Percentiles rank a stretch among this genome's conserved stretches.
Evolutionary conservation across 2,113 vertebrate species (phyloP).

Genomic region (Equus quagga): DNA sequence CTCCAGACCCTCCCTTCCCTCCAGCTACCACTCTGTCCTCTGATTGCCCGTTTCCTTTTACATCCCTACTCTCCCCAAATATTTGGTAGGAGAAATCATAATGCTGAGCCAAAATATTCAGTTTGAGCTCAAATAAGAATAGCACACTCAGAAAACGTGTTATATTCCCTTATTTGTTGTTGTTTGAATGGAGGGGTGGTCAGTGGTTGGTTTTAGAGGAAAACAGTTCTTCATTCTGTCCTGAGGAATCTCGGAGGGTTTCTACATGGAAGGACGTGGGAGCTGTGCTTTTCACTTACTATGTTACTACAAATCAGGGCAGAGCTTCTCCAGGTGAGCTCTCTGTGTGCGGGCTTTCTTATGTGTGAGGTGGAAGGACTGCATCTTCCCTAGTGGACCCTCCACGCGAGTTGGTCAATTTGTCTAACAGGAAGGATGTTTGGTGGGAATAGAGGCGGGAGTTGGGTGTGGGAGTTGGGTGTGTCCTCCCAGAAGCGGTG

Average conservation of each 20-base stretch:
- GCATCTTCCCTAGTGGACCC: background rate
- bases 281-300: background rate
- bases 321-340: background rate
- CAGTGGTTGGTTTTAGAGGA: background rate
- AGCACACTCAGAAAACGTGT: constrained; percentile 3
- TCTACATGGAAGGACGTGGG: background rate
- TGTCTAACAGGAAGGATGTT: background rate
- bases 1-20: background rate
- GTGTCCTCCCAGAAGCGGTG: background rate
- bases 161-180: background rate
- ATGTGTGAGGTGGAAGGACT: background rate
- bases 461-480: background rate
- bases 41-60: background rate
- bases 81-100: background rate
- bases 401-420: background rate
- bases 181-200: background rate
- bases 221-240: background rate
- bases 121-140: constrained; percentile 9
- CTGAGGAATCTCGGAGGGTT: background rate
- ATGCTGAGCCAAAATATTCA: background rate
- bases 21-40: background rate
- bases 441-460: background rate
- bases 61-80: background rate
- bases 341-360: background rate
- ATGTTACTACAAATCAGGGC: background rate